Conservation (phyloP, 2,888 invertebrate genomes). For the Myopa tessellatipennis region DNA sequence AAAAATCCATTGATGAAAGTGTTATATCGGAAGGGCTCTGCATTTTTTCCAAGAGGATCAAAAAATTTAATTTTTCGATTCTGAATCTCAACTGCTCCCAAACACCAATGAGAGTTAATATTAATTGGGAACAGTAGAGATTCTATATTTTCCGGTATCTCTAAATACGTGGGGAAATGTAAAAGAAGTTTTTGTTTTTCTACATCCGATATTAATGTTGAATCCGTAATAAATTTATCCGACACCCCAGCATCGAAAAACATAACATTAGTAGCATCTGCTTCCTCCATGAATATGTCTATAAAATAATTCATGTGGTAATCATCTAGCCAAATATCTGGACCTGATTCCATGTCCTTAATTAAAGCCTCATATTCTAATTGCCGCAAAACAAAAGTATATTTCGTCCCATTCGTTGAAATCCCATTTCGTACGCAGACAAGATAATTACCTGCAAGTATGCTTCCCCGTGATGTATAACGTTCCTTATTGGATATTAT, state of each 20-base stretch:
- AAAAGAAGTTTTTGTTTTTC: neutral
- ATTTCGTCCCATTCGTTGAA: too few relatives aligned
- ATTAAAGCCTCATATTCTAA: too few relatives aligned
- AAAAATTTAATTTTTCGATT: neutral
- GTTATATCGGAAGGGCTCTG: neutral
- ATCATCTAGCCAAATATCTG: too few relatives aligned
- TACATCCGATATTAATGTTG: neutral
- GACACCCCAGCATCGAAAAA: too few relatives aligned
- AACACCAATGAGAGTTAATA: slow-evolving; percentile 13
- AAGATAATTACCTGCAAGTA: neutral
- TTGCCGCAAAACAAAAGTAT: too few relatives aligned
- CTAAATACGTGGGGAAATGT: neutral
- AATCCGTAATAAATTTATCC: too few relatives aligned
- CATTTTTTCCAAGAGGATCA: slow-evolving; percentile 1
- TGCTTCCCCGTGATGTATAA: neutral
- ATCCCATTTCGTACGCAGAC: too few relatives aligned
- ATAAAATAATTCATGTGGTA: too few relatives aligned
- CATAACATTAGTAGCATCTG: too few relatives aligned
- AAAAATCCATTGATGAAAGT: neutral
- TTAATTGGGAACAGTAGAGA: neutral
- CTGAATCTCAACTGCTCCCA: neutral
- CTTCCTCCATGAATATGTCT: too few relatives aligned
- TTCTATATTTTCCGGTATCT: neutral
- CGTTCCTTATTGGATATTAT: slow-evolving; percentile 11
- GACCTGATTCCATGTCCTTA: too few relatives aligned